Conservation (phyloP, 2,113 vertebrate species). For the Eolophus roseicapilla region DNA sequence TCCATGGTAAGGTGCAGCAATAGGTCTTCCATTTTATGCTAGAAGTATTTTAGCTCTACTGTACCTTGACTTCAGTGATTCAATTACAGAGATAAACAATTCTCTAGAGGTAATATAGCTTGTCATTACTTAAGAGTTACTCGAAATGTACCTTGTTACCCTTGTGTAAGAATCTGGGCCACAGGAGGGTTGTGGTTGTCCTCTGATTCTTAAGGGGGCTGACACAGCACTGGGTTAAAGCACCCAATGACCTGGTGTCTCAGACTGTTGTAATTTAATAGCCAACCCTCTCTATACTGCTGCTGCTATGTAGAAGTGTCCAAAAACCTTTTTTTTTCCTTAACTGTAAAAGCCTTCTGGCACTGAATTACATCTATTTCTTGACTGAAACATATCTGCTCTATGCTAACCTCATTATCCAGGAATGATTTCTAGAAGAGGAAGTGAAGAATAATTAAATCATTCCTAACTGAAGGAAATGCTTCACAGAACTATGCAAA, state of each 20-base stretch:
- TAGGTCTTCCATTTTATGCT: background rate
- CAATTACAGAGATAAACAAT: conserved; percentile 32
- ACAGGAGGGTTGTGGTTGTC: background rate
- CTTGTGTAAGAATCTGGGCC: background rate
- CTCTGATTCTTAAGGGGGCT: background rate
- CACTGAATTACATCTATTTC: conserved; percentile 51
- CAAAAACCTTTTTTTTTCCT: background rate
- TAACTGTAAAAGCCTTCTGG: conserved; percentile 46
- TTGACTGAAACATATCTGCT: conserved; percentile 67
- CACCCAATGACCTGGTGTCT: background rate
- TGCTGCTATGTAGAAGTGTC: conserved; percentile 30
- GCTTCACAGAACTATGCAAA: conserved; percentile 63
- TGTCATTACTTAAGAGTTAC: conserved; percentile 8
- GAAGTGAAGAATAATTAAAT: conserved; percentile 67
- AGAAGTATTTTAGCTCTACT: background rate
- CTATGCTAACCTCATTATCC: conserved; percentile 65
- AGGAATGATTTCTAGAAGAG: conserved; percentile 66
- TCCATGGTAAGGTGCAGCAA: background rate
- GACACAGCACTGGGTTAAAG: background rate
- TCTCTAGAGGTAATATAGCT: conserved; percentile 1
- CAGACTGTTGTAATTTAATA: background rate
- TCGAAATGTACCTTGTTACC: background rate
- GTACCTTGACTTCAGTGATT: background rate
- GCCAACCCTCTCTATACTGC: background rate
- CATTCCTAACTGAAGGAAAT: conserved; percentile 71